phyloP scores from a whole-genome alignment of 2,888 invertebrate genomes.

The Platycnemis pennipes region DNA sequence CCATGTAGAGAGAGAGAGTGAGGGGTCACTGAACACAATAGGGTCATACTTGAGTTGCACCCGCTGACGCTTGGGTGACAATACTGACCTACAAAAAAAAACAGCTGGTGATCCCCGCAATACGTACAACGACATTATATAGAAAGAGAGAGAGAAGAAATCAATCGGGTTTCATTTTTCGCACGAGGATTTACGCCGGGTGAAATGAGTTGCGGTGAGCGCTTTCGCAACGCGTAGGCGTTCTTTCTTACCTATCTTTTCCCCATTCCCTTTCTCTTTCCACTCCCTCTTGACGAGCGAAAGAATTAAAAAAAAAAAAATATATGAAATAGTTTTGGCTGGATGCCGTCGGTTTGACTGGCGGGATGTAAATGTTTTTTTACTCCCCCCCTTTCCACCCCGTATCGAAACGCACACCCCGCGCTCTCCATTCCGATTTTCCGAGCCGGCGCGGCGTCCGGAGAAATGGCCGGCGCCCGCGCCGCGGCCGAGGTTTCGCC shows the following conservation, averaged over 20 bases:
- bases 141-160: not conserved
- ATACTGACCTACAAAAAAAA: not conserved
- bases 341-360: not conserved
- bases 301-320: not conserved
- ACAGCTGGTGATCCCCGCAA: not conserved
- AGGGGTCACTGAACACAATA: not conserved
- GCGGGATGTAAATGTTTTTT: not conserved
- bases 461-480: not conserved
- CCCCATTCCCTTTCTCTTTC: not conserved
- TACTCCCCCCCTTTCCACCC: too few species aligned
- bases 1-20: not conserved
- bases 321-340: not conserved
- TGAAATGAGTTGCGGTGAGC: not conserved
- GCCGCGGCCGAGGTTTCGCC: not conserved
- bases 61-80: not conserved
- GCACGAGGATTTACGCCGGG: conserved; percentile 20
- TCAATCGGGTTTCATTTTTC: conserved; percentile 28
- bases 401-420: not conserved
- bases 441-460: not conserved
- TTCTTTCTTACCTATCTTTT: not conserved
- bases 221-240: not conserved
- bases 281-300: not conserved
- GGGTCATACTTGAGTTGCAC: not conserved
- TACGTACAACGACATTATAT: not conserved
- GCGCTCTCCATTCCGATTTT: not conserved